phyloP scores from a whole-genome alignment of 1,140 invertebrate genomes.

The Colletes gigas region DNA sequence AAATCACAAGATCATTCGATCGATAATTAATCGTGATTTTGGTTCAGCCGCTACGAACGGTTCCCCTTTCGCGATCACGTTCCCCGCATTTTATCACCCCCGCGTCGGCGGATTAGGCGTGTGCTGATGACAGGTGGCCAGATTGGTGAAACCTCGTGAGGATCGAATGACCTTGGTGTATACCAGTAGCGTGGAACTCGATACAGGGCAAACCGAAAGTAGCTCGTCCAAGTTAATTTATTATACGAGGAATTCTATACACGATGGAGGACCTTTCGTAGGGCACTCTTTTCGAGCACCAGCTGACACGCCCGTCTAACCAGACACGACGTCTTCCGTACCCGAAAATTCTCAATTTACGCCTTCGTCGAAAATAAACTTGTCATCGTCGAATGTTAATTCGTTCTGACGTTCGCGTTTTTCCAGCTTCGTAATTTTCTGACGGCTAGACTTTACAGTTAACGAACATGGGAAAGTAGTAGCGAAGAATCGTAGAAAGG shows the following conservation, averaged over 20 bases:
- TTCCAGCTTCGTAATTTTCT: too few species aligned
- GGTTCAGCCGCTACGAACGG: too few species aligned
- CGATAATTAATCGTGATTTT: too few species aligned
- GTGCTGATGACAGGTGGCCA: constrained; percentile 66
- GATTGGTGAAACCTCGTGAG: constrained; percentile 63
- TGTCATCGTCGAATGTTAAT: constrained; percentile 49
- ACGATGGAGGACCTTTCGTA: constrained; percentile 40
- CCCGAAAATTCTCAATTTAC: constrained; percentile 58
- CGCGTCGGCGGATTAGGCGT: constrained; percentile 46
- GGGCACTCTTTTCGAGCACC: constrained; percentile 62
- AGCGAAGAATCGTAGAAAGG: too few species aligned
- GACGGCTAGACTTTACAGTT: too few species aligned
- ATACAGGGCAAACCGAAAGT: constrained; percentile 61
- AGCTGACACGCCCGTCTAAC: constrained; percentile 70
- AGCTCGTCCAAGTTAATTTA: constrained; percentile 59
- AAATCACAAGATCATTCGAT: too few species aligned
- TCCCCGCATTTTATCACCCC: background rate
- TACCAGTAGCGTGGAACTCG: constrained; percentile 73
- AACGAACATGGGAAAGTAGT: too few species aligned
- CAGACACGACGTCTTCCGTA: constrained; percentile 8
- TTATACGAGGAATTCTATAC: constrained; percentile 68
- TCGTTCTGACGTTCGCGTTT: constrained; percentile 40
- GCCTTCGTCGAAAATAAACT: constrained; percentile 48
- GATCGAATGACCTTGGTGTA: constrained; percentile 73
- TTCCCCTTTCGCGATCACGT: too few species aligned